Conservation (phyloP, 2,888 invertebrate species). For the Euplexia lucipara region DNA sequence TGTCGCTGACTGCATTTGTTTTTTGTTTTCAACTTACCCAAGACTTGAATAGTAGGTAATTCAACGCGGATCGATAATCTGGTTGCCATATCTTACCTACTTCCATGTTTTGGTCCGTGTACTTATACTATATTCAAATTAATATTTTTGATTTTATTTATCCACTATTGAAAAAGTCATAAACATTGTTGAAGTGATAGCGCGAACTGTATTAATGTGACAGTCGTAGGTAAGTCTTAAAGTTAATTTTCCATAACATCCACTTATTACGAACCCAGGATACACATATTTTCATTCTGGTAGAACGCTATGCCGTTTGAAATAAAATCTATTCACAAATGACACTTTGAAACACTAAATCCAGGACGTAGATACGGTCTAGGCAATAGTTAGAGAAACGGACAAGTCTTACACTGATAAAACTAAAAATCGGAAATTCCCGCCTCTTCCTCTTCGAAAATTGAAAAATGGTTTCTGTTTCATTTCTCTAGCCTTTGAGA, state of each 20-base stretch:
- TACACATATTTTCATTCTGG: too few relatives aligned
- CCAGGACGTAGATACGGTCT: too few relatives aligned
- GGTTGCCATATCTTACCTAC: neutral
- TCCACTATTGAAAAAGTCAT: too few relatives aligned
- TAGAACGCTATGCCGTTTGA: neutral
- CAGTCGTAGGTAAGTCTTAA: too few relatives aligned
- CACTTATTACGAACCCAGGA: too few relatives aligned
- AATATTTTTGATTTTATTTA: too few relatives aligned
- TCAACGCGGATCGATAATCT: neutral
- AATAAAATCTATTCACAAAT: neutral
- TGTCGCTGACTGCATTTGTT: conserved; percentile 66
- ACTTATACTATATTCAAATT: neutral
- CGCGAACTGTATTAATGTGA: too few relatives aligned
- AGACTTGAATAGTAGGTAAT: too few relatives aligned
- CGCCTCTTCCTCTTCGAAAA: neutral
- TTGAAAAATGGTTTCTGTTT: conserved; percentile 1
- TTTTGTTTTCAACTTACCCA: conserved; percentile 47
- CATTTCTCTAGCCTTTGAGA: neutral
- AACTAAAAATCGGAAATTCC: neutral
- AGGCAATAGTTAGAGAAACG: neutral
- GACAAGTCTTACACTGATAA: conserved; percentile 6
- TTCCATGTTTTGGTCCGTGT: neutral
- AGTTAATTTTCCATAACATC: too few relatives aligned
- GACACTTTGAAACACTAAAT: neutral
- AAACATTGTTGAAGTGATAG: too few relatives aligned